phyloP scores from a whole-genome alignment of 2,888 invertebrate species.

The Opisthograptis luteolata region DNA sequence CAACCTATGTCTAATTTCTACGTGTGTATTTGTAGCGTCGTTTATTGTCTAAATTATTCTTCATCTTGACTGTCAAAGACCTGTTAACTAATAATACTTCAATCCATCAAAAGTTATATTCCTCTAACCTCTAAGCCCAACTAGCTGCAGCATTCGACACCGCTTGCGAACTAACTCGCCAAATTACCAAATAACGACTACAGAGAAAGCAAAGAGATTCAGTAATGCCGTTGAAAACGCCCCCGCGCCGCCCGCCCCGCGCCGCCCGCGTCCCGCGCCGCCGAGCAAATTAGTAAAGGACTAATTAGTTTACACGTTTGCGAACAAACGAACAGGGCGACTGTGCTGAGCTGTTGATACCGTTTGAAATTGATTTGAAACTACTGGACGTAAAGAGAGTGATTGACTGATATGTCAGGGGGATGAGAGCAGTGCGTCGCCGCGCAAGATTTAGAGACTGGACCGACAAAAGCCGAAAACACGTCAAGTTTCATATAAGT shows the following conservation, averaged over 20 bases:
- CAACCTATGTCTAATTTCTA: no score
- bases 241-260: background rate
- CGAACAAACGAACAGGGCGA: conserved; percentile 10
- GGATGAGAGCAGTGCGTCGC: no score
- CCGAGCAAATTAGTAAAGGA: conserved; percentile 15
- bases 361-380: no score
- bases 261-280: background rate
- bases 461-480: no score
- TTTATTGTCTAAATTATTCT: no score
- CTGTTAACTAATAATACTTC: no score
- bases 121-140: background rate
- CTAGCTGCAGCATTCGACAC: background rate
- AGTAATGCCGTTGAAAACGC: conserved; percentile 10
- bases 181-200: conserved; percentile 4
- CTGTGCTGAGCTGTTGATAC: background rate
- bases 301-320: conserved; percentile 22
- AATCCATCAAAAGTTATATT: background rate
- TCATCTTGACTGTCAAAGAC: no score
- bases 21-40: no score
- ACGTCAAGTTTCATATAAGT: no score
- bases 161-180: background rate
- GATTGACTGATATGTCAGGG: no score
- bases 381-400: background rate
- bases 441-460: no score
- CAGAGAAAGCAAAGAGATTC: conserved; percentile 7